Base-by-base conservation (phyloP, 2,113 vertebrate species). In the Atherinomorus stipes region DNA sequence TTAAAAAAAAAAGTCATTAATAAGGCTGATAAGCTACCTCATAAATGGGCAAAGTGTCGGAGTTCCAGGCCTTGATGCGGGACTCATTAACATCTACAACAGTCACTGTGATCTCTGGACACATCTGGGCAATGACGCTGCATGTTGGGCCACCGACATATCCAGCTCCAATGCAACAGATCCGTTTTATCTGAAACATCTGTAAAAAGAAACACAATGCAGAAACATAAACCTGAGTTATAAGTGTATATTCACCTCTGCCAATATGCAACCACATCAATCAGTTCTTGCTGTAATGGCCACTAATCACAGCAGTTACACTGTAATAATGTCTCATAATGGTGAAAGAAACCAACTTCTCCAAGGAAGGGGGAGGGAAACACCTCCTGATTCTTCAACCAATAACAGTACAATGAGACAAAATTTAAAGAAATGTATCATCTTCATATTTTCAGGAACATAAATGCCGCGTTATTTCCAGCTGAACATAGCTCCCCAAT, bases 31-130 rank as follows among this genome's bases (percentile, higher is more conserved):
- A 28, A 0, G 1, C 66, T 95, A 99, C 98, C 97, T 99, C 98
- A 51, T 99, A 99, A 77, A 99, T 99, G 1, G 98, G 98, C 73
- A 99, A 95, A 0, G 93, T 95, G 42, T 96, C 94, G 0, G 98
- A 99, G 91, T 99, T 99, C 98, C 98, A 99, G n/a, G 98, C 97
- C 62, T 95, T 95, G 90, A 99, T 98, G 78, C 98, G 95, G 7
- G 95, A 90, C 80, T 98, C 97, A 0, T 99, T 99, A 61, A 99
- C 92, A 34, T 99, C 98, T 58, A 95, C 94, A 0, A 95, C 94
- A 0, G 97, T 99, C 44, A 99, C 98, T 3, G 89, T 94, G 87
- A 99, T 95, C 56, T 89, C 93, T 0, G 97, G 97, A 69, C 98
- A 99, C 98, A 98, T 99, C 1, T 95, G 94, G 0, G 98, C 98